Conservation (phyloP, 2,888 invertebrate genomes). For the Ichneumoninae sp. region DNA sequence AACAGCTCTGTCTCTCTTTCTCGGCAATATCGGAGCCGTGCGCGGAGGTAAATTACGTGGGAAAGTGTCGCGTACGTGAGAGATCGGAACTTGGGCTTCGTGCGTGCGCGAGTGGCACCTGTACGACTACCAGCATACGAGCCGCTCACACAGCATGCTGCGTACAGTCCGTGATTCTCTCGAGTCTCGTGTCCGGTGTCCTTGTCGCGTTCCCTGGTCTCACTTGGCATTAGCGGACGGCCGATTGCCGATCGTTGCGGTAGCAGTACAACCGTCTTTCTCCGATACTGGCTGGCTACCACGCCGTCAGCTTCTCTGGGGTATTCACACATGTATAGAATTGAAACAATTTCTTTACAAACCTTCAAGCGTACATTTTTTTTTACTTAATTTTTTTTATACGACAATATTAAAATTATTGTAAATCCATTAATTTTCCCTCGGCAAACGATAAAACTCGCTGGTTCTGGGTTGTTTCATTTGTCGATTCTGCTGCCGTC, state of each 20-base stretch:
- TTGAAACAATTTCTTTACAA: not conserved
- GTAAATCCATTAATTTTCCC: not conserved
- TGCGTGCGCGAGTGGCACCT: constrained; percentile 77
- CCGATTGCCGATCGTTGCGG: constrained; percentile 29
- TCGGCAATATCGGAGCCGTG: not conserved
- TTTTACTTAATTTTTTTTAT: not conserved
- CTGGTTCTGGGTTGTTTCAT: not conserved
- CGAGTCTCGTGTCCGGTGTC: constrained; percentile 54
- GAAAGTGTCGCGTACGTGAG: constrained; percentile 72
- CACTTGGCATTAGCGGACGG: constrained; percentile 42
- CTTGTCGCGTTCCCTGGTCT: constrained; percentile 52
- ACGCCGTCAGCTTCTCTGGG: not conserved
- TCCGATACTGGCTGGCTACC: not conserved
- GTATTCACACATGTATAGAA: not conserved
- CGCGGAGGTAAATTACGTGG: constrained; percentile 72
- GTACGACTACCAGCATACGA: not conserved
- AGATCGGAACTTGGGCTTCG: constrained; percentile 75
- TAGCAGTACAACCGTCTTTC: not conserved
- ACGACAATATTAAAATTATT: not conserved
- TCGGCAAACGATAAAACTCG: not conserved
- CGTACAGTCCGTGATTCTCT: constrained; percentile 18
- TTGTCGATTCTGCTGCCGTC: not conserved
- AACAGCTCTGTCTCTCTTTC: constrained; percentile 2
- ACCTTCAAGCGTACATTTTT: not conserved
- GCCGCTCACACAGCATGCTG: not conserved